Evolutionary conservation across 2,113 vertebrate species (phyloP).

Genomic region (Rutilus rutilus): DNA sequence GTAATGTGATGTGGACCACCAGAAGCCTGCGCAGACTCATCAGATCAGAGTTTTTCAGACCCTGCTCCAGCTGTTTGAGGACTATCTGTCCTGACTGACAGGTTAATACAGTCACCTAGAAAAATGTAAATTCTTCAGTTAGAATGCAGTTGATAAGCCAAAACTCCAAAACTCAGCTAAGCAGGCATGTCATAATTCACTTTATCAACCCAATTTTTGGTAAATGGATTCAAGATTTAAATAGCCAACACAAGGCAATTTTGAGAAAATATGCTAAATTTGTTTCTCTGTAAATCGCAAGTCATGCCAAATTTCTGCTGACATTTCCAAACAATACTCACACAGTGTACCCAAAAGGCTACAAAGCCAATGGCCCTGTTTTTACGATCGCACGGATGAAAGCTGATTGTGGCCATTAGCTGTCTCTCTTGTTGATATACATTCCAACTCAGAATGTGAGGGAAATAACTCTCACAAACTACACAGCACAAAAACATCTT

Average conservation of each 20-base stretch:
- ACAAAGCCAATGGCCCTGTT: neutral
- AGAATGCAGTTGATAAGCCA: neutral
- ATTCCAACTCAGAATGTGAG: neutral
- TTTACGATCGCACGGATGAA: constrained; percentile 33
- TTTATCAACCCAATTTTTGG: neutral
- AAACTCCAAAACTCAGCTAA: neutral
- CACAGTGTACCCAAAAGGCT: neutral
- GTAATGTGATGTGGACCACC: constrained; percentile 78
- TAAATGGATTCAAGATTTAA: constrained; percentile 4
- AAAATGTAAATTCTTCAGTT: neutral
- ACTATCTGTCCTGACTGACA: constrained; percentile 77
- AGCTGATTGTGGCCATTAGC: constrained; percentile 7
- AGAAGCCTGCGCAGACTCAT: constrained; percentile 80
- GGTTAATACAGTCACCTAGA: constrained; percentile 88
- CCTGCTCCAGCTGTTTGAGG: constrained; percentile 79
- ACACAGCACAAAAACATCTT: constrained; percentile 15
- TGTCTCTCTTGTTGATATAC: constrained; percentile 26
- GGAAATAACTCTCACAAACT: constrained; percentile 1
- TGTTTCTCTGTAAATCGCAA: neutral
- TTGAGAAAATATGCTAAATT: constrained; percentile 4
- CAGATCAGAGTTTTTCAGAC: constrained; percentile 80
- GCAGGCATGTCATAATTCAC: neutral
- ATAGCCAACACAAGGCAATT: neutral
- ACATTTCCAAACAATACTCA: constrained; percentile 27
- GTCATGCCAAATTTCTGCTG: neutral